Evolutionary conservation across 1,140 invertebrate species (phyloP).

Genomic region (Drosophila sproati): DNA sequence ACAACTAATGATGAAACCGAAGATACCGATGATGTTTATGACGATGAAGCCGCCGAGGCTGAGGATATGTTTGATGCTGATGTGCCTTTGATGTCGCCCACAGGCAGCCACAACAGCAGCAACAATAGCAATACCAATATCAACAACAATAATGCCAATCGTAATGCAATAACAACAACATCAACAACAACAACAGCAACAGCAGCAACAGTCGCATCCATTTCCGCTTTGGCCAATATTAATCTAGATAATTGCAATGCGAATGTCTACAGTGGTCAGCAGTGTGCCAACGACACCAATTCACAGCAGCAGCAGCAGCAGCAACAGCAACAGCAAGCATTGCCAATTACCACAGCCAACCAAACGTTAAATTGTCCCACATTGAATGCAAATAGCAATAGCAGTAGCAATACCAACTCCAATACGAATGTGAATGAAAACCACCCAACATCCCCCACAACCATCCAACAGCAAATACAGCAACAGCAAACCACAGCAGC

Average conservation of each 20-base stretch:
- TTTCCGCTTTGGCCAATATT: constrained; percentile 65
- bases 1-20: constrained; percentile 73
- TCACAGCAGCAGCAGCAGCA: constrained; percentile 30
- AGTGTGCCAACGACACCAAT: constrained; percentile 34
- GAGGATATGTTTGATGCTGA: constrained; percentile 75
- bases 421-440: constrained; percentile 57
- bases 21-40: constrained; percentile 58
- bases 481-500: constrained; percentile 40
- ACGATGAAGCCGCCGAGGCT: constrained; percentile 69
- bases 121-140: constrained; percentile 36
- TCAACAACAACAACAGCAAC: constrained; percentile 29
- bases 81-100: constrained; percentile 75
- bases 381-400: constrained; percentile 70
- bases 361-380: constrained; percentile 80
- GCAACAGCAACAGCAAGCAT: constrained; percentile 49
- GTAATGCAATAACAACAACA: neutral
- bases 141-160: constrained; percentile 7
- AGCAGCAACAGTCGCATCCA: constrained; percentile 35
- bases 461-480: constrained; percentile 35
- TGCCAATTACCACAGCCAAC: constrained; percentile 69
- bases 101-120: constrained; percentile 68
- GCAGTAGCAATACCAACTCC: constrained; percentile 50
- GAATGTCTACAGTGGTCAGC: constrained; percentile 71
- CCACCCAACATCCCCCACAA: constrained; percentile 48
- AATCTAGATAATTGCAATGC: constrained; percentile 84